These are phyloP conservation scores for Diaperis boleti DNA, from an alignment of 2,888 invertebrate species.

Conservation along the genomic window DNA sequence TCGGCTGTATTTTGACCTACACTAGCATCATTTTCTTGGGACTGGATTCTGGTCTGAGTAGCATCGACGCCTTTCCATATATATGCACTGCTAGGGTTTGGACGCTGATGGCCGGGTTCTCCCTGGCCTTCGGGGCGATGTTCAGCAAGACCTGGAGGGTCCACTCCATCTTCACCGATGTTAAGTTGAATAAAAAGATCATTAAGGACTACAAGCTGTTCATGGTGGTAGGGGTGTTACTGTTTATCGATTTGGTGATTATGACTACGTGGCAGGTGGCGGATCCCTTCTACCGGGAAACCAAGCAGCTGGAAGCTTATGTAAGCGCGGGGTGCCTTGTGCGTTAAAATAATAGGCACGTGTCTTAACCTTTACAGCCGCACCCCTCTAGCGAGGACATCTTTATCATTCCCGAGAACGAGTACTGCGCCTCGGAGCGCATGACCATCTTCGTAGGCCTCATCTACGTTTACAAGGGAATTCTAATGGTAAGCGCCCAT, in stretches of 20 bases:
- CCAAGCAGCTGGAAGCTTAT: constrained; percentile 89
- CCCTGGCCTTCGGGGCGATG: constrained; percentile 98
- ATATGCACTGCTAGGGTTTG: constrained; percentile 97
- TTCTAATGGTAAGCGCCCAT: constrained; percentile 88
- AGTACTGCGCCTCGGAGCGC: constrained; percentile 94
- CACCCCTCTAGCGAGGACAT: constrained; percentile 93
- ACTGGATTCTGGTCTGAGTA: constrained; percentile 92
- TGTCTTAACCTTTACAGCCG: constrained; percentile 72
- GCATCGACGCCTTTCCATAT: constrained; percentile 90
- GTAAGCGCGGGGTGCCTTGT: constrained; percentile 70
- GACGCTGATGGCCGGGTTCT: constrained; percentile 97
- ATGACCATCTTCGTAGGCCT: constrained; percentile 96
- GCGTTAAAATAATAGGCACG: background rate
- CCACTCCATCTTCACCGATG: constrained; percentile 98
- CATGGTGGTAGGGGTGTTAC: constrained; percentile 93
- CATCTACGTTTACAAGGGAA: constrained; percentile 98
- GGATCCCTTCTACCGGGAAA: constrained; percentile 93
- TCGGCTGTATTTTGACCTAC: constrained; percentile 97
- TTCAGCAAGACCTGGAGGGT: constrained; percentile 99
- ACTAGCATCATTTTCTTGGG: constrained; percentile 96
- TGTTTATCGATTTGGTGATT: constrained; percentile 91
- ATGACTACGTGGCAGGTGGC: constrained; percentile 98
- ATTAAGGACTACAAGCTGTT: constrained; percentile 98
- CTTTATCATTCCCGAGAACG: constrained; percentile 93
- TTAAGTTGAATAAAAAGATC: constrained; percentile 98